These are phyloP conservation scores for Psephotus haematonotus DNA, from an alignment of 2,113 vertebrate genomes.

Conservation along the genomic window DNA sequence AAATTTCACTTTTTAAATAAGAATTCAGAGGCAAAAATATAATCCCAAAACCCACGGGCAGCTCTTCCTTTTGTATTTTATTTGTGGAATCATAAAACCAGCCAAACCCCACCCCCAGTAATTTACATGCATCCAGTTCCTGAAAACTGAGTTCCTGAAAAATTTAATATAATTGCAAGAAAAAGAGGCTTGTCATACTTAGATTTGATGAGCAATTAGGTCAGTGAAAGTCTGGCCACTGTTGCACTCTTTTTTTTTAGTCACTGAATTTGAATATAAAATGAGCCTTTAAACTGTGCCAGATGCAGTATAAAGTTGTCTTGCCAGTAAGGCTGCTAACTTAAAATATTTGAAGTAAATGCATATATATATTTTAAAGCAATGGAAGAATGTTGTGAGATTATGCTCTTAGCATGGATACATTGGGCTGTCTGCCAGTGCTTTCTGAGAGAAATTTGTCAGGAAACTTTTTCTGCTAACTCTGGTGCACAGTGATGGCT, in stretches of 20 bases:
- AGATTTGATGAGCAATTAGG: not conserved
- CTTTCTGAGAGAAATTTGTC: not conserved
- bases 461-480: not conserved
- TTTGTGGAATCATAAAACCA: not conserved
- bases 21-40: not conserved
- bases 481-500: not conserved
- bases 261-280: not conserved
- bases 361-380: not conserved
- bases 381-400: not conserved
- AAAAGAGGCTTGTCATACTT: not conserved
- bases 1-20: not conserved
- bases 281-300: not conserved
- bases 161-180: not conserved
- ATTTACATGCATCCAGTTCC: not conserved
- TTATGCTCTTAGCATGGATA: not conserved
- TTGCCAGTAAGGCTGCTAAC: not conserved
- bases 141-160: not conserved
- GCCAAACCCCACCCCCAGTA: not conserved
- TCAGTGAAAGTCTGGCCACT: not conserved
- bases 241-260: not conserved
- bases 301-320: not conserved
- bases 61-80: not conserved
- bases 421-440: not conserved
- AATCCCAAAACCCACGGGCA: not conserved
- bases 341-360: not conserved